A percentile compares a stretch with the other conserved stretches of the same genome.
Evolutionary conservation across 2,888 invertebrate species (phyloP).

Genomic region (Micropterix aruncella): DNA sequence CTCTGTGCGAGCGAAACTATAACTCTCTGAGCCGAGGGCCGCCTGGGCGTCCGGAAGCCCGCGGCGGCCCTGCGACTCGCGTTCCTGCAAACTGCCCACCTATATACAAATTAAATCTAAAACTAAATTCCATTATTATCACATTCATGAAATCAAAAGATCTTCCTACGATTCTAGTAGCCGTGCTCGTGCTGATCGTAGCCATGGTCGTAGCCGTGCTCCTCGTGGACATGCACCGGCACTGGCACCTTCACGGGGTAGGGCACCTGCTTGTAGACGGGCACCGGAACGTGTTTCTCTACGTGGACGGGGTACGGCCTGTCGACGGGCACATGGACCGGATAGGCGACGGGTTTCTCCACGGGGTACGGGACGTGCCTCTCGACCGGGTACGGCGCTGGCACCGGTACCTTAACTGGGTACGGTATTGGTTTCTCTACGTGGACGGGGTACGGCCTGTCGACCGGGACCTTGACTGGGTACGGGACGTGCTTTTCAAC

Average conservation of each 20-base stretch:
- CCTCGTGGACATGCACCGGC: constrained; percentile 31
- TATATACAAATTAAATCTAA: background rate
- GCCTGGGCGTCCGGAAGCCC: background rate
- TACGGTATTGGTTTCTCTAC: constrained; percentile 32
- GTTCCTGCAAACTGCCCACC: background rate
- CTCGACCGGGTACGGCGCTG: constrained; percentile 48
- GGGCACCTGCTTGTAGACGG: constrained; percentile 45
- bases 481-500: constrained; percentile 44
- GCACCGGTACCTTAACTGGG: constrained; percentile 51
- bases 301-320: constrained; percentile 50
- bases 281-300: constrained; percentile 50
- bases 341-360: constrained; percentile 50
- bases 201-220: constrained; percentile 14
- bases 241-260: constrained; percentile 49
- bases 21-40: constrained; percentile 8
- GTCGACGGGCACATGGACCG: constrained; percentile 48
- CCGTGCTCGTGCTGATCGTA: constrained; percentile 25
- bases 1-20: constrained; percentile 10
- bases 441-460: constrained; percentile 38
- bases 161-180: constrained; percentile 37
- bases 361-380: constrained; percentile 50
- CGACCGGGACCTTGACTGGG: constrained; percentile 46
- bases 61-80: background rate
- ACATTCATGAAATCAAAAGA: constrained; percentile 31
- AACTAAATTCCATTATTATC: constrained; percentile 20